These are phyloP conservation scores for Lycocorax pyrrhopterus DNA, from an alignment of 2,113 vertebrate species.

Conservation along the genomic window DNA sequence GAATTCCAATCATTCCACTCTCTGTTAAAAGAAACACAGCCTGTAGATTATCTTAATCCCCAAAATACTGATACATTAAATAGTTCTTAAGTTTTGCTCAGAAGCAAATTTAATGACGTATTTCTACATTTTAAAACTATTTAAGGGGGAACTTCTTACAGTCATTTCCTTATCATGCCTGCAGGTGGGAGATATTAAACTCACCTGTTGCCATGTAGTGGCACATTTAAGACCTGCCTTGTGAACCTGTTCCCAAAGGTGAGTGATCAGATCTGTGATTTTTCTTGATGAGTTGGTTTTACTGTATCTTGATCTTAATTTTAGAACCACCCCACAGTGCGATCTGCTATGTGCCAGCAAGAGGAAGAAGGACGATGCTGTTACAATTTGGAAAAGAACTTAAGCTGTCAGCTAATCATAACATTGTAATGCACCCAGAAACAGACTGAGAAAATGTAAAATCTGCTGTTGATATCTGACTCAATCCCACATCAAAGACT, in stretches of 20 bases:
- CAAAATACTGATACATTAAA: not conserved
- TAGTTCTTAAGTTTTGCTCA: not conserved
- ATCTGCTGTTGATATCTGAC: not conserved
- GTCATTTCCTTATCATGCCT: not conserved
- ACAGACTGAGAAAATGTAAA: not conserved
- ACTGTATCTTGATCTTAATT: not conserved
- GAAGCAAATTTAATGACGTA: not conserved
- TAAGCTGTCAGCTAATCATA: not conserved
- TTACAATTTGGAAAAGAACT: not conserved
- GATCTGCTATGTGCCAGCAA: not conserved
- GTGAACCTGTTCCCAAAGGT: not conserved
- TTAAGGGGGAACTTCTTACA: not conserved
- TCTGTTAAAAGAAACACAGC: not conserved
- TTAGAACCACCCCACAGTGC: not conserved
- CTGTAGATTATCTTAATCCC: not conserved
- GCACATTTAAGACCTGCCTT: accelerated
- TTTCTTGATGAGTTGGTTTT: not conserved
- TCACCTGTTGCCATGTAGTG: not conserved
- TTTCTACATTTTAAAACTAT: not conserved
- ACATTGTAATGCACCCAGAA: not conserved
- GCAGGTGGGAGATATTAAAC: not conserved
- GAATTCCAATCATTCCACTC: not conserved
- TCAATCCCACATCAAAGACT: not conserved
- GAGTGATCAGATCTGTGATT: not conserved
- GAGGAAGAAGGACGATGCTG: not conserved